A percentile compares a stretch with the other conserved stretches of the same genome.
These are phyloP conservation scores for Notolepis coatsorum DNA, from an alignment of 2,797 vertebrate species.

Conservation along the genomic window DNA sequence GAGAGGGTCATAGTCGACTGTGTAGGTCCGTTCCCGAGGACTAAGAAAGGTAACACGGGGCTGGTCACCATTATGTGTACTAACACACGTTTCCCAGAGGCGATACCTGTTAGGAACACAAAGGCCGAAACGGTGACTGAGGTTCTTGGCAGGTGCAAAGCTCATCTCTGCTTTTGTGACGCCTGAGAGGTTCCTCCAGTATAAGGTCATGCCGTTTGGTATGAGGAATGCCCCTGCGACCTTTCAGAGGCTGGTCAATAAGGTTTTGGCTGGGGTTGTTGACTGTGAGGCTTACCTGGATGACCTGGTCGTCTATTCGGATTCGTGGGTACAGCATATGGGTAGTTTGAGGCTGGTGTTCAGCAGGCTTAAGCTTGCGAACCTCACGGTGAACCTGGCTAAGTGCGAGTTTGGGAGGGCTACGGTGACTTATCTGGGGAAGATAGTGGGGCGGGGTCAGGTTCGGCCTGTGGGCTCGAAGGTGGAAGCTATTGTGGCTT, in stretches of 20 bases:
- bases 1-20: constrained; percentile 6
- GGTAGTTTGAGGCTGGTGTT: too few relatives aligned
- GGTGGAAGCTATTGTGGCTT: too few relatives aligned
- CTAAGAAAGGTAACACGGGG: constrained; percentile 1
- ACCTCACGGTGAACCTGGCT: too few relatives aligned
- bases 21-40: constrained; percentile 8
- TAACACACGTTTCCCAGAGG: constrained; percentile 15
- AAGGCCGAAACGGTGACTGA: not conserved
- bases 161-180: not conserved
- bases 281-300: not conserved
- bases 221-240: not conserved
- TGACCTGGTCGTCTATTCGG: not conserved
- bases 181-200: not conserved
- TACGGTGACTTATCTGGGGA: too few relatives aligned
- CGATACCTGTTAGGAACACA: constrained; percentile 1
- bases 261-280: not conserved
- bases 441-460: too few relatives aligned
- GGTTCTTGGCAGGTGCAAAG: not conserved
- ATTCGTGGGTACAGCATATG: too few relatives aligned
- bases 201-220: too few relatives aligned
- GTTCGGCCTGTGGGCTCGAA: too few relatives aligned
- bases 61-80: constrained; percentile 8
- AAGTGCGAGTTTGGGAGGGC: too few relatives aligned
- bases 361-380: too few relatives aligned
- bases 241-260: not conserved